These are phyloP conservation scores for Drosophila ogumai DNA, from an alignment of 1,140 invertebrate species.

Conservation along the genomic window DNA sequence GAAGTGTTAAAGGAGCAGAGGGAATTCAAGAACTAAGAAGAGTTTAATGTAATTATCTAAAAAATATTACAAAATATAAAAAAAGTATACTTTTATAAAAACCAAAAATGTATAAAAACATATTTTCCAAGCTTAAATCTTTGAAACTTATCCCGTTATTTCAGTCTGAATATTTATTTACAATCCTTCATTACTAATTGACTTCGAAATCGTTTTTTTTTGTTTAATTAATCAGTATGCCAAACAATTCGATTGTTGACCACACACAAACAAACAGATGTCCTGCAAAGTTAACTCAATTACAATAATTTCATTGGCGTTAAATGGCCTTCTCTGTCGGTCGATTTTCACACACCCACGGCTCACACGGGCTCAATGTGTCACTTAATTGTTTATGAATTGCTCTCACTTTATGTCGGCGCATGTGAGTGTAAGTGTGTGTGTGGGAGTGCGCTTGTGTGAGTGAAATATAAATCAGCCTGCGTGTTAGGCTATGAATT, in stretches of 20 bases:
- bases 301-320: slow-evolving; percentile 66
- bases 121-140: background rate
- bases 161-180: too few relatives aligned
- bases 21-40: too few relatives aligned
- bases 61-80: background rate
- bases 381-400: slow-evolving; percentile 78
- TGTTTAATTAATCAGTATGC: slow-evolving; percentile 21
- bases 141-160: background rate
- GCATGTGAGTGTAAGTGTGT: background rate
- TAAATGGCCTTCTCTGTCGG: slow-evolving; percentile 30
- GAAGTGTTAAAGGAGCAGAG: background rate
- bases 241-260: slow-evolving; percentile 49
- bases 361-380: slow-evolving; percentile 47
- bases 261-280: slow-evolving; percentile 20
- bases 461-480: slow-evolving; percentile 64
- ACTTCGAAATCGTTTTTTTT: slow-evolving; percentile 1
- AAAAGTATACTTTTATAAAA: background rate
- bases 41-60: background rate
- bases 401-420: slow-evolving; percentile 20
- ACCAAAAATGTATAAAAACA: too few relatives aligned
- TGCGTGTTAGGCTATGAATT: slow-evolving; percentile 55
- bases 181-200: slow-evolving; percentile 26
- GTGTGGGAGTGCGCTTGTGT: slow-evolving; percentile 26
- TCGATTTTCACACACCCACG: slow-evolving; percentile 5
- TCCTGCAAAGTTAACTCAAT: slow-evolving; percentile 65